Percentiles rank a stretch among this genome's conserved stretches.
These are phyloP conservation scores for Talpa occidentalis DNA, from an alignment of 2,113 vertebrate genomes.

Conservation along the genomic window DNA sequence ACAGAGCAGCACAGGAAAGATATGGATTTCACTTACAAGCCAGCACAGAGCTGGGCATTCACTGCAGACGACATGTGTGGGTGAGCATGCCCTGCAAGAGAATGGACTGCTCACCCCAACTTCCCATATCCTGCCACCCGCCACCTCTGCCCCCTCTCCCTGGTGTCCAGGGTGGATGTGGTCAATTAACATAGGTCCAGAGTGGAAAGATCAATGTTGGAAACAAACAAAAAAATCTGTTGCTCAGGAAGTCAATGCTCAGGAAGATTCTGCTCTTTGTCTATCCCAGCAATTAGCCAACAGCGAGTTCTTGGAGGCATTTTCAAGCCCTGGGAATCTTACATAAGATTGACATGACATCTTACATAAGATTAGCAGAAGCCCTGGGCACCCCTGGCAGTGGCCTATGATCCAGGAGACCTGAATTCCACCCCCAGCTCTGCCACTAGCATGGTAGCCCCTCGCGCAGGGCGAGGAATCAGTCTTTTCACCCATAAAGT, in stretches of 20 bases:
- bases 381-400: not conserved
- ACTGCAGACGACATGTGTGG: not conserved
- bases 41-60: slow-evolving; percentile 73
- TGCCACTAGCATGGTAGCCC: not conserved
- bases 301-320: not conserved
- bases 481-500: not conserved
- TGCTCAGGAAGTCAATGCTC: not conserved
- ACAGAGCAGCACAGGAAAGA: slow-evolving; percentile 30
- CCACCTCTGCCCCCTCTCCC: accelerated
- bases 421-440: not conserved
- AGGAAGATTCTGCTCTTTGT: not conserved
- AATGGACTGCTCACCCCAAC: not conserved
- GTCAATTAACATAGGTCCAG: not conserved
- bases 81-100: accelerated
- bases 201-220: not conserved
- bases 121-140: not conserved
- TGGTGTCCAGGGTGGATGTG: not conserved
- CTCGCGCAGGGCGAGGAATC: not conserved
- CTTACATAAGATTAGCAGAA: too few relatives aligned
- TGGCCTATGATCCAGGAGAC: not conserved
- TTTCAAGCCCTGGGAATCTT: not conserved
- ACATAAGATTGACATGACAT: not conserved
- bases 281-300: not conserved
- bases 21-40: slow-evolving; percentile 81
- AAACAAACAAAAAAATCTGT: not conserved